Evolutionary conservation across 2,888 invertebrate genomes (phyloP).

Genomic region (Chrysodeixis includens): DNA sequence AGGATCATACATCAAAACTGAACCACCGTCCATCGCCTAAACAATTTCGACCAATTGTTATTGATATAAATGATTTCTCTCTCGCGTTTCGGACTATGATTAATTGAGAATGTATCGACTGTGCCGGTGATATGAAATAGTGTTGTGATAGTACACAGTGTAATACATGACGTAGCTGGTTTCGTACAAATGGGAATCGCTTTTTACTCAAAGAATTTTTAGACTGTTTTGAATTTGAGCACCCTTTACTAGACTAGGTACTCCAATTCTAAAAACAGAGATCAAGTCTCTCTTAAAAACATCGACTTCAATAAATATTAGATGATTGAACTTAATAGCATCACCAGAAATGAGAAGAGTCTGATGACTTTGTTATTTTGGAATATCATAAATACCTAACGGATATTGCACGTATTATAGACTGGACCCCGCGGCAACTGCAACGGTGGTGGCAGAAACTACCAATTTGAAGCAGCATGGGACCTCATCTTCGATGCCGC

Average conservation of each 20-base stretch:
- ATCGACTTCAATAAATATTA: no score
- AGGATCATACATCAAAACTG: conserved; percentile 55
- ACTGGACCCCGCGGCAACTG: conserved; percentile 71
- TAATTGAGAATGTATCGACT: conserved; percentile 37
- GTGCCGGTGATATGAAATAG: conserved; percentile 25
- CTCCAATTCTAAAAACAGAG: no score
- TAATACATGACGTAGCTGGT: neutral
- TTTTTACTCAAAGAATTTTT: neutral
- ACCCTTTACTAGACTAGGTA: no score
- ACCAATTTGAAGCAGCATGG: conserved; percentile 80
- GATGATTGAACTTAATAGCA: no score
- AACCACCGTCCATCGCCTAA: conserved; percentile 57
- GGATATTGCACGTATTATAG: no score
- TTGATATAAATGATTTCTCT: conserved; percentile 69
- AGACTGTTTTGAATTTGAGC: no score
- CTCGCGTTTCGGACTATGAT: conserved; percentile 54
- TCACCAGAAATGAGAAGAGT: no score
- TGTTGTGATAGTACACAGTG: conserved; percentile 5
- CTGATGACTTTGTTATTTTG: no score
- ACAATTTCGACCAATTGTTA: conserved; percentile 60
- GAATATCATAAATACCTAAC: no score
- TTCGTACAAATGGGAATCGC: neutral
- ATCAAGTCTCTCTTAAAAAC: no score
- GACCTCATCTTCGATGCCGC: conserved; percentile 62
- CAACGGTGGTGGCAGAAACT: conserved; percentile 72